Evolutionary conservation across 2,888 invertebrate genomes (phyloP).

Genomic region (Spatulosminthurus flaviceps): DNA sequence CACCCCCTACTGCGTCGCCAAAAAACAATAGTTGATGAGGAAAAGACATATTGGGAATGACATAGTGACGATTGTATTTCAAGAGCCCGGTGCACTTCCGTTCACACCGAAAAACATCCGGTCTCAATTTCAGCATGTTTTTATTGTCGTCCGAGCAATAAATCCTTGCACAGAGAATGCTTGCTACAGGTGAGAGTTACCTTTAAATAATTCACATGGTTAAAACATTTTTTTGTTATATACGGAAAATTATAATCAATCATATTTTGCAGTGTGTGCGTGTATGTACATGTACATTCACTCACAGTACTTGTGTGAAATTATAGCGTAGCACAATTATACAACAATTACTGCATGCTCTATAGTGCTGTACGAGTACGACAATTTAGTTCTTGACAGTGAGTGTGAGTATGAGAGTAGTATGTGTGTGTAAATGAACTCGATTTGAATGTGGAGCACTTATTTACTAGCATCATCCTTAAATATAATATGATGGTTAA

Average conservation of each 20-base stretch:
- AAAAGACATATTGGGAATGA: slow-evolving; percentile 98
- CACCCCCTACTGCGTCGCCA: background rate
- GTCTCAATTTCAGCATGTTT: slow-evolving; percentile 97
- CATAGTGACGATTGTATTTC: slow-evolving; percentile 95
- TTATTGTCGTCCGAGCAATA: slow-evolving; percentile 87
- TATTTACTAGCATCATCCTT: too few species aligned
- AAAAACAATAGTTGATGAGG: slow-evolving; percentile 73
- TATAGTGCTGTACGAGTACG: background rate
- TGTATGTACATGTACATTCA: too few species aligned
- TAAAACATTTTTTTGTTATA: background rate
- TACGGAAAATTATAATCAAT: too few species aligned
- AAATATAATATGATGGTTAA: background rate
- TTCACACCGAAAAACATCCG: slow-evolving; percentile 94
- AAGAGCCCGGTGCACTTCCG: slow-evolving; percentile 89
- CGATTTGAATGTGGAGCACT: background rate
- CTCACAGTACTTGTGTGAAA: background rate
- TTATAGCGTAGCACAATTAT: too few species aligned
- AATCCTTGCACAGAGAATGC: slow-evolving; percentile 93
- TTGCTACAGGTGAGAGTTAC: slow-evolving; percentile 76
- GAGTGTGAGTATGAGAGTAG: too few species aligned
- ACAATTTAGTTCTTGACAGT: background rate
- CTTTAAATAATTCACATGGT: background rate
- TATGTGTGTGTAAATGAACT: slow-evolving; percentile 6
- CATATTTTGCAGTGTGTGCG: too few species aligned
- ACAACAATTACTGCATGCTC: too few species aligned